Evolutionary conservation across 1,140 invertebrate genomes (phyloP).

Genomic region (Neodiprion virginianus): DNA sequence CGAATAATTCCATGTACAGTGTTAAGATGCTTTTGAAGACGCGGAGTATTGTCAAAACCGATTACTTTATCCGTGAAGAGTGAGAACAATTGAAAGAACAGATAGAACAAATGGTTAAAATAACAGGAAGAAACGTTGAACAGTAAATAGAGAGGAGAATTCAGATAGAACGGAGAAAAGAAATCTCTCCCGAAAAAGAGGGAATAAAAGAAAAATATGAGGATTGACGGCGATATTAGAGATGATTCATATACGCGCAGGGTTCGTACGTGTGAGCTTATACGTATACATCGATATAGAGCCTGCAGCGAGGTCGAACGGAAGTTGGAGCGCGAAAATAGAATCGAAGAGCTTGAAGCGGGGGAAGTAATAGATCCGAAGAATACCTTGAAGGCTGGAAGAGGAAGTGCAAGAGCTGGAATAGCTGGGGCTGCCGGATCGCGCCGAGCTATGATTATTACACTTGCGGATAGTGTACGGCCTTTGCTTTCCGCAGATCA

Average conservation of each 20-base stretch:
- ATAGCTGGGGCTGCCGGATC: not conserved
- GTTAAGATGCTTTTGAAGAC: too few relatives aligned
- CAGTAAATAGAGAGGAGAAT: too few relatives aligned
- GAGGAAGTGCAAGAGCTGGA: not conserved
- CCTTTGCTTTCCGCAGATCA: constrained; percentile 1
- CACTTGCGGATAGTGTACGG: not conserved
- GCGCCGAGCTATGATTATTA: not conserved
- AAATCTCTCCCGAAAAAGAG: not conserved
- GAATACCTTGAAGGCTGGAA: constrained; percentile 2
- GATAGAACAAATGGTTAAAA: too few relatives aligned
- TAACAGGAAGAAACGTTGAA: too few relatives aligned
- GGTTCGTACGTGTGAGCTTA: not conserved
- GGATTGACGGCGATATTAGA: constrained; percentile 1
- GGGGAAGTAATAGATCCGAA: constrained; percentile 1
- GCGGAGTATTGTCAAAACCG: too few relatives aligned
- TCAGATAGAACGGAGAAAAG: not conserved
- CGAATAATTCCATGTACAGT: too few relatives aligned
- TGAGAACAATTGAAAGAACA: too few relatives aligned
- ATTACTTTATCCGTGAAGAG: too few relatives aligned
- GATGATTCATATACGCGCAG: not conserved
- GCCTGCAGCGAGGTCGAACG: not conserved
- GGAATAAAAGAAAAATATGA: not conserved
- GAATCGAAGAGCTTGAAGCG: not conserved
- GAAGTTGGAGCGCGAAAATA: not conserved
- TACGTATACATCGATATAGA: too few relatives aligned